Base-by-base conservation (phyloP, 2,888 invertebrate genomes). In the Lucinisca nassula region DNA sequence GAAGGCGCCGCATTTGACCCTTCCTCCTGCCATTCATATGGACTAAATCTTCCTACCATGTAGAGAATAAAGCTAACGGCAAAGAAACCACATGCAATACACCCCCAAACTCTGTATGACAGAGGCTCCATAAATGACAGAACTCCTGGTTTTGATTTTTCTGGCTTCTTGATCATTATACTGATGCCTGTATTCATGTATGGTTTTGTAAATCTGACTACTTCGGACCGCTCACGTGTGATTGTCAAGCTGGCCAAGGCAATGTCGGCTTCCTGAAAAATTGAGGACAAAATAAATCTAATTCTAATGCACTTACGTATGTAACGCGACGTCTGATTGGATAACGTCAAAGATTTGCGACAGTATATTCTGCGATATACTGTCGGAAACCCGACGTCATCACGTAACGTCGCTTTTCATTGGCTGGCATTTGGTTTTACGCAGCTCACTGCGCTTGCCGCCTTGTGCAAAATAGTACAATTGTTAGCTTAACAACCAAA, bases 111-210 rank as follows among this genome's bases (percentile, higher is more conserved):
- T 99, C 98, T 96, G 96, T 98, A 98, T 91, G 99, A 99, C 91
- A 99, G 97, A 40, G 99, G 99, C 96, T 98, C 98, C 96, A 99
- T 98, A 97, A 99, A 99, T 95, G 99, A 99, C 97, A 99, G 99
- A 55, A 99, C 99, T 67, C 99, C 98, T 21, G 99, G 98, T 95
- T 98, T 98, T 96, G 98, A 98, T 96, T 98, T 98, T 93, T 98
- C 97, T 30, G 98, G 98, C 96, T 98, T 98, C 96, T 98, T 98
- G 95, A 98, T 98, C 98, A 98, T 98, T 93, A 99, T 98, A 93
- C 99, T 99, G 95, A 98, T 99, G 85, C 99, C 99, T 85, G 99
- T 97, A 35, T 98, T 98, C 98, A 99, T 98, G 97, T 99, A 99
- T 6, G 99, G 99, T 96, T 99, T 99, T 95, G 98, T 99, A 97